Percentiles rank a stretch among this genome's conserved stretches.
These are phyloP conservation scores for Megalurothrips usitatus DNA, from an alignment of 2,888 invertebrate species.

Conservation along the genomic window DNA sequence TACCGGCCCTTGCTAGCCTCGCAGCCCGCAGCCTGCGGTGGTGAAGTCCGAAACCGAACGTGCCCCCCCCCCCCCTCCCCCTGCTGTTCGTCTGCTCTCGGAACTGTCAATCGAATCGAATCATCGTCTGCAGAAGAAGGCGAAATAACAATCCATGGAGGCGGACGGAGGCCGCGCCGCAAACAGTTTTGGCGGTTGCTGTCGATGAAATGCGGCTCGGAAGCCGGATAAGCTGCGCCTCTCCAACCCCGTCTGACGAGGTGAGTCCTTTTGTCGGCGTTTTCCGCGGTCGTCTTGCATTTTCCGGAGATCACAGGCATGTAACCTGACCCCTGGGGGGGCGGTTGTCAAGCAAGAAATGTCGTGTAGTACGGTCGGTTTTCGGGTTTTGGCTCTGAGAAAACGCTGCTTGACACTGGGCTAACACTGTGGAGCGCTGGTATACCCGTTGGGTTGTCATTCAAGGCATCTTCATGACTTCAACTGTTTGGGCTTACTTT, in stretches of 20 bases:
- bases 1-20: neutral
- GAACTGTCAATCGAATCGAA: conserved; percentile 17
- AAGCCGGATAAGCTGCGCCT: no score
- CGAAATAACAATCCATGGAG: neutral
- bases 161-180: neutral
- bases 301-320: neutral
- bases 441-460: no score
- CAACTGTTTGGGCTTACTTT: no score
- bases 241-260: neutral
- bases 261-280: neutral
- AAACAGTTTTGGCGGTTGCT: neutral
- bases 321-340: neutral
- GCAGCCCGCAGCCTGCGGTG: no score
- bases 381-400: no score
- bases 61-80: no score
- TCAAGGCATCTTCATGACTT: no score
- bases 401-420: no score
- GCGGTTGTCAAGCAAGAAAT: conserved; percentile 18
- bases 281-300: neutral
- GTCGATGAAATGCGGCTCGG: neutral
- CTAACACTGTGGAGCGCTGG: no score
- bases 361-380: neutral
- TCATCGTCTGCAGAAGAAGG: neutral
- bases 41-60: no score
- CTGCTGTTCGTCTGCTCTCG: neutral